Evolutionary conservation across 2,113 vertebrate genomes (phyloP).

Genomic region (Semicossyphus pulcher): DNA sequence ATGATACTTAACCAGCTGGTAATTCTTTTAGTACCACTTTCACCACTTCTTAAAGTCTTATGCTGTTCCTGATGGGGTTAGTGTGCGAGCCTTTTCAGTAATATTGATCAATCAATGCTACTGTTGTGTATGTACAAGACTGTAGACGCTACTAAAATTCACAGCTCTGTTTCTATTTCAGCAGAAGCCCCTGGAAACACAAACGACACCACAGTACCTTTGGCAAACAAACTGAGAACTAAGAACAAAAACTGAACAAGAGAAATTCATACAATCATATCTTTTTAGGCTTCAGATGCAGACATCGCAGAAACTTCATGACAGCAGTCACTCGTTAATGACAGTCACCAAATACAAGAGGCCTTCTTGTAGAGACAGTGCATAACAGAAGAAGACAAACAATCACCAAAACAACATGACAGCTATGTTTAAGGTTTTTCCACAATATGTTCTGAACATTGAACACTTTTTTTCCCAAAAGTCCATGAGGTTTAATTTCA

Average conservation of each 20-base stretch:
- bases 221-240: conserved; percentile 55
- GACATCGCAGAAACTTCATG: conserved; percentile 32
- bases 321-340: conserved; percentile 13
- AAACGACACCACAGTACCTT: conserved; percentile 65
- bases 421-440: conserved; percentile 4
- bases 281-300: conserved; percentile 34
- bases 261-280: conserved; percentile 33
- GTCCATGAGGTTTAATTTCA: conserved; percentile 19
- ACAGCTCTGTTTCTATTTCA: conserved; percentile 49
- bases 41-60: conserved; percentile 1
- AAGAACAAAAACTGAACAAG: conserved; percentile 29
- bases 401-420: conserved; percentile 32
- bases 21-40: conserved; percentile 12
- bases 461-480: not conserved
- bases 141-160: conserved; percentile 39
- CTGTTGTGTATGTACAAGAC: conserved; percentile 2
- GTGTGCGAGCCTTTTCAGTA: conserved; percentile 21
- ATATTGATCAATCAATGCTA: conserved; percentile 14
- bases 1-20: not conserved
- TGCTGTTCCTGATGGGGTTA: conserved; percentile 13
- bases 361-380: conserved; percentile 62
- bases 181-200: conserved; percentile 33
- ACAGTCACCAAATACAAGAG: conserved; percentile 50
- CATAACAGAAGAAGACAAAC: conserved; percentile 49
- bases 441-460: conserved; percentile 12